Evolutionary conservation across 2,113 vertebrate genomes (phyloP).

Genomic region (Sterrhoptilus dennistouni): DNA sequence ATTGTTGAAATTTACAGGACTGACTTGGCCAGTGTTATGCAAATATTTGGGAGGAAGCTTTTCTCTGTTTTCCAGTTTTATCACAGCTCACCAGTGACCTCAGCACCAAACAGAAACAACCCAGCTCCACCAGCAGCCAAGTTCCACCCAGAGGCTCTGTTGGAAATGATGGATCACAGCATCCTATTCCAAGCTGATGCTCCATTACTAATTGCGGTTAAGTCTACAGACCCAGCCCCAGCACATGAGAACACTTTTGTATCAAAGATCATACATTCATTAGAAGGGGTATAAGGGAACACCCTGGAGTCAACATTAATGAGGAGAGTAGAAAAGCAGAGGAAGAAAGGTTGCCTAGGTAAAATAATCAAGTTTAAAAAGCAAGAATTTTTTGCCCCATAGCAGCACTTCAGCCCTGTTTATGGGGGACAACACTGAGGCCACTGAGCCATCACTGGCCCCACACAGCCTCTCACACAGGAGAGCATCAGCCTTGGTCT

Average conservation of each 20-base stretch:
- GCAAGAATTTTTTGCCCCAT: background rate
- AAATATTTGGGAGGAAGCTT: background rate
- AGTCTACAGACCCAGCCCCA: background rate
- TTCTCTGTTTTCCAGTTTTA: background rate
- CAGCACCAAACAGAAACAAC: background rate
- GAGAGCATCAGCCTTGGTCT: background rate
- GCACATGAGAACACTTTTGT: fast-evolving
- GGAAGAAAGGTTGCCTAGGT: background rate
- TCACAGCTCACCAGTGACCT: background rate
- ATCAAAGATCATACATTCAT: background rate
- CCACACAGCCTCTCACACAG: background rate
- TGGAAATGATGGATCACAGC: background rate
- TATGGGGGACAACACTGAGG: background rate
- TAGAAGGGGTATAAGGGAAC: background rate
- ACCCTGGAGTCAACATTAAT: background rate
- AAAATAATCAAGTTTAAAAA: background rate
- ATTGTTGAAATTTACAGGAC: background rate
- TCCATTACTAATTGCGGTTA: background rate
- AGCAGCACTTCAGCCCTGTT: background rate
- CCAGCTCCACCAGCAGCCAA: background rate
- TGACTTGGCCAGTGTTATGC: background rate
- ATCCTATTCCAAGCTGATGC: background rate
- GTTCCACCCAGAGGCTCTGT: background rate
- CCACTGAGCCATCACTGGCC: background rate
- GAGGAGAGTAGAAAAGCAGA: background rate